Conservation (phyloP, 2,888 invertebrate species). For the Hirtodrosophila trivittata region DNA sequence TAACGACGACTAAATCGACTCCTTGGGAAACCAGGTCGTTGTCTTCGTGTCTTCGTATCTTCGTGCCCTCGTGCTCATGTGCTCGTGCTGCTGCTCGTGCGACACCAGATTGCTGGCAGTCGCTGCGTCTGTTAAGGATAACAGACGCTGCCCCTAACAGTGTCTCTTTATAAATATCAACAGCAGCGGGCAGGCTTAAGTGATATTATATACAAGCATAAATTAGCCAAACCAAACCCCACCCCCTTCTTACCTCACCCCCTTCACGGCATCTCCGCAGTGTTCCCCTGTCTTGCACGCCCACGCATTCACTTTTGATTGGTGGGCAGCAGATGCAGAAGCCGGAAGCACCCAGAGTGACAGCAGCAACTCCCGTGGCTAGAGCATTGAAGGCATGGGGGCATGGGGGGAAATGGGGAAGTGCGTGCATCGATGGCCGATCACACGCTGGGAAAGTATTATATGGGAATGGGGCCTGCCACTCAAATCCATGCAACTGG, state of each 20-base stretch:
- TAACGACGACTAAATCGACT: constrained; percentile 21
- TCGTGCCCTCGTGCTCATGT: constrained; percentile 50
- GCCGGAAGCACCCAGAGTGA: constrained; percentile 50
- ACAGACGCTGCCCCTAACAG: constrained; percentile 28
- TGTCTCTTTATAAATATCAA: constrained; percentile 51
- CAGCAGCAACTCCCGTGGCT: constrained; percentile 23
- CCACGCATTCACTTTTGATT: constrained; percentile 72
- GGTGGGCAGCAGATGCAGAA: constrained; percentile 81
- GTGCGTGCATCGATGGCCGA: constrained; percentile 18
- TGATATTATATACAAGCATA: constrained; percentile 71
- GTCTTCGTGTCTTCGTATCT: constrained; percentile 59
- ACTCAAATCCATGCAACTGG: constrained; percentile 42
- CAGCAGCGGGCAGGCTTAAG: constrained; percentile 54
- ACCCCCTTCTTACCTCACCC: not conserved
- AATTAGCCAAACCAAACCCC: constrained; percentile 37
- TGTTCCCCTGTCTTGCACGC: constrained; percentile 25
- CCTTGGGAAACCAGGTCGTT: constrained; percentile 69
- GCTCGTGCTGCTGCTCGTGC: constrained; percentile 14
- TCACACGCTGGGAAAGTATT: constrained; percentile 59
- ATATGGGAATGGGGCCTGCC: constrained; percentile 44
- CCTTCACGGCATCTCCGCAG: not conserved
- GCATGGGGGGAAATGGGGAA: not conserved
- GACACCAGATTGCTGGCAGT: constrained; percentile 9
- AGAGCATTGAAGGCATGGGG: not conserved
- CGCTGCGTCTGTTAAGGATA: constrained; percentile 44